Base-by-base conservation (phyloP, 2,113 vertebrate genomes). In the Cairina moschata region DNA sequence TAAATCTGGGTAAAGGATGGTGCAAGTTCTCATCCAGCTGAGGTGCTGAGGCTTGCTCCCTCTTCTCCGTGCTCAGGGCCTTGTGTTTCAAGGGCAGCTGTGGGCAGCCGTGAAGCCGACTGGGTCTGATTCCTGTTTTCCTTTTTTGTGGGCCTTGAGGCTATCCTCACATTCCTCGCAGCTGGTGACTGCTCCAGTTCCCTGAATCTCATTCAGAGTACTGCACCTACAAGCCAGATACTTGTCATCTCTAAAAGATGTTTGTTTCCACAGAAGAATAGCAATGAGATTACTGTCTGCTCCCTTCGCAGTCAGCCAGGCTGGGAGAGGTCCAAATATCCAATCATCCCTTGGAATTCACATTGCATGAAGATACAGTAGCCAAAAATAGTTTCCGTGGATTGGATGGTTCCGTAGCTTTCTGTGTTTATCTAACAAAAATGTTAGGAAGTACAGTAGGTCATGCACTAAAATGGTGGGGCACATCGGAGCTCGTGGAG, bases 311-410 rank as follows among this genome's bases (percentile, higher is more conserved):
- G 88, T 74, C 66, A 73, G 60, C 77, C 77, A 80, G 85, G 40
- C 85, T 96, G 95, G 87, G 89, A 95, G 82, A 90, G 83, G 29
- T 91, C 90, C 92, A 93, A 82, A 65, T 91, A 76, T 60, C 93
- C 95, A 93, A 66, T 94, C 86, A 91, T 72, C 74, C 67, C 77
- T 69, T 95, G 92, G 86, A 97, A 96, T 97, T 91, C 6, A 1
- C 88, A 56, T 80, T 63, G 32, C 91, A 86, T 58, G 55, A 90
- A 94, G 94, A 96, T 91, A 94, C 94, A 94, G 65, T 72, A 82
- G 88, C 80, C 96, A 95, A 88, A 93, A 97, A 96, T 95, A 95
- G 84, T 91, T 96, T 95, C 62, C 52, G 32, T 78, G 85, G 80
- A 48, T 84, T 91, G 76, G 38, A 79, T 86, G 85, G 50, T 84